These are phyloP conservation scores for Oncorhynchus tshawytscha DNA, from an alignment of 2,113 vertebrate species.

Conservation along the genomic window DNA sequence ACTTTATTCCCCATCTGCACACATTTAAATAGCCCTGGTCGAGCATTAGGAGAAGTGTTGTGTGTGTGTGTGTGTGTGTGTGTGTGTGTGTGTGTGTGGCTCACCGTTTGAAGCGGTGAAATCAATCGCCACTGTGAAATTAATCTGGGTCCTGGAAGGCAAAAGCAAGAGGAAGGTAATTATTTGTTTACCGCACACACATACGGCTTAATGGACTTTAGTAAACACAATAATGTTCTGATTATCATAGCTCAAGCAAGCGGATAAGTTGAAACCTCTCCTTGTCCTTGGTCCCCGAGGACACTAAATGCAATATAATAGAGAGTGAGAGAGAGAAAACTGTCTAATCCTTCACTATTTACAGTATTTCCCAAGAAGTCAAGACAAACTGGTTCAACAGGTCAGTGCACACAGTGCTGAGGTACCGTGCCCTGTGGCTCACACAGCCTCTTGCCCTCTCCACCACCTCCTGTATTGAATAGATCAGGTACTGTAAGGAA, in stretches of 20 bases:
- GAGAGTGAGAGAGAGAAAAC: not conserved
- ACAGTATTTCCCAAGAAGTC: too few species aligned
- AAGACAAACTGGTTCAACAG: too few species aligned
- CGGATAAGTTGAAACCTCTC: conserved; percentile 1
- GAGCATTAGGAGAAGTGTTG: not conserved
- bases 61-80: not conserved
- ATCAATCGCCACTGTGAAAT: conserved; percentile 98
- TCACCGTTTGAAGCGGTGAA: conserved; percentile 98
- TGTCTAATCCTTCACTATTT: too few species aligned
- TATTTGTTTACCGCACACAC: not conserved
- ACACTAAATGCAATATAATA: not conserved
- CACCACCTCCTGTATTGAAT: not conserved
- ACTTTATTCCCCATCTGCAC: conserved; percentile 54
- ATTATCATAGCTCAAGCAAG: conserved; percentile 15
- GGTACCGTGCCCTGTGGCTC: not conserved
- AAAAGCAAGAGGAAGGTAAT: conserved; percentile 57
- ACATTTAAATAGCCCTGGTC: conserved; percentile 54
- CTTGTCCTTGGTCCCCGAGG: conserved; percentile 1
- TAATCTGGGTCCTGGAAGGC: conserved; percentile 92
- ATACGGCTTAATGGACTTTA: conserved; percentile 13
- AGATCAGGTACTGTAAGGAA: conserved; percentile 9
- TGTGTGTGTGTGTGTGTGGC: conserved; percentile 37
- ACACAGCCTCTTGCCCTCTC: not conserved
- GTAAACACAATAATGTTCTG: conserved; percentile 11
- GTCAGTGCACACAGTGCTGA: too few species aligned